These are phyloP conservation scores for Antigone vipio DNA, from an alignment of 2,113 vertebrate species.

Conservation along the genomic window DNA sequence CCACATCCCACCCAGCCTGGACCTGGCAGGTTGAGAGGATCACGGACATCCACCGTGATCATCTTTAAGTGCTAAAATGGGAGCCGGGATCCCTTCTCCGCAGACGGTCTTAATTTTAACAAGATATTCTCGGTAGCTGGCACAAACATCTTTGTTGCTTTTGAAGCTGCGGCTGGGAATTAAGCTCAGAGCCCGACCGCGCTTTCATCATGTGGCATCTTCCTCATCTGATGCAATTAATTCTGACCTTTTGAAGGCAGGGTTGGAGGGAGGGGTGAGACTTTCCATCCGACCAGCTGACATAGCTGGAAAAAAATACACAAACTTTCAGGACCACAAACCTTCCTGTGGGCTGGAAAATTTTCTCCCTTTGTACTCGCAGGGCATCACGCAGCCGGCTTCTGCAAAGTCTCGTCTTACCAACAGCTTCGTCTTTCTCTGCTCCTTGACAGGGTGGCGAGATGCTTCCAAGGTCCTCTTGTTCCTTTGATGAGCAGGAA, in stretches of 20 bases:
- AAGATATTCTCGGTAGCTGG: accelerated
- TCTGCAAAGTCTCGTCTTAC: neutral
- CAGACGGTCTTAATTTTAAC: neutral
- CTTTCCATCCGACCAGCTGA: neutral
- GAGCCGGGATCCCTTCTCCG: neutral
- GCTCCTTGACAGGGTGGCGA: neutral
- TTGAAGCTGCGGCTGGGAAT: neutral
- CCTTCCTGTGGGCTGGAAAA: neutral
- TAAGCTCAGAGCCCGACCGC: neutral
- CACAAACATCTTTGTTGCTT: neutral
- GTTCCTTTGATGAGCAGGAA: neutral
- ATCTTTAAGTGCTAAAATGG: neutral
- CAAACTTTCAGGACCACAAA: neutral
- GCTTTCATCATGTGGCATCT: neutral
- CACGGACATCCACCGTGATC: accelerated
- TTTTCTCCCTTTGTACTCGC: neutral
- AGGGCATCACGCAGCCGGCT: accelerated
- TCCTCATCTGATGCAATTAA: neutral
- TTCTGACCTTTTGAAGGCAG: neutral
- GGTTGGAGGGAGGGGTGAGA: neutral
- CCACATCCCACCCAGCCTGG: neutral
- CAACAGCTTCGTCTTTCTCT: neutral
- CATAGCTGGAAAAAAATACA: neutral
- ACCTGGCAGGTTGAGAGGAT: neutral
- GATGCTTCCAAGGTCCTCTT: neutral